Evolutionary conservation across 2,113 vertebrate genomes (phyloP).

Genomic region (Rhea pennata): DNA sequence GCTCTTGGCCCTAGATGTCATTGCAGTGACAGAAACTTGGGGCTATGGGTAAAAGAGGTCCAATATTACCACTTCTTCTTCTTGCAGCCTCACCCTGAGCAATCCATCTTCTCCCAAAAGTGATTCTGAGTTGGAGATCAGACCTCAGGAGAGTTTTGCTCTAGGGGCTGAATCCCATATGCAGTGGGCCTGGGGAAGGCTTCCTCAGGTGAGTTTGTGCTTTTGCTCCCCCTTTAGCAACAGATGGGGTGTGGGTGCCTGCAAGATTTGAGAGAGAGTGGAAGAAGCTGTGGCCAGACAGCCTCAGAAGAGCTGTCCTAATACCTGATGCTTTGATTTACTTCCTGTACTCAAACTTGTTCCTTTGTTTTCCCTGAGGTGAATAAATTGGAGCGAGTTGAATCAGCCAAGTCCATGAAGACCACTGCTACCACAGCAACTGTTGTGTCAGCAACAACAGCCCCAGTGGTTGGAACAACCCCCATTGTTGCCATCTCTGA

Average conservation of each 20-base stretch:
- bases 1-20: background rate
- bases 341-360: background rate
- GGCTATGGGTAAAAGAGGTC: background rate
- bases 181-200: conserved; percentile 93
- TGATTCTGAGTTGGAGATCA: conserved; percentile 91
- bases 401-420: background rate
- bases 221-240: background rate
- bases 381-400: conserved; percentile 26
- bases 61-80: background rate
- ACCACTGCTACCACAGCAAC: background rate
- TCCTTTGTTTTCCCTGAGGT: conserved; percentile 56
- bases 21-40: background rate
- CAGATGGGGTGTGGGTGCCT: background rate
- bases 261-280: background rate
- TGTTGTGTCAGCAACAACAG: rapidly evolving
- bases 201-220: conserved; percentile 83
- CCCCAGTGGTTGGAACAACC: background rate
- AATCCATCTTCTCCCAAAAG: conserved; percentile 83
- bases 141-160: conserved; percentile 65
- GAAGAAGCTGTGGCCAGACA: background rate
- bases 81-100: conserved; percentile 65
- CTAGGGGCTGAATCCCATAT: conserved; percentile 77
- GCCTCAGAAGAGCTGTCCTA: background rate
- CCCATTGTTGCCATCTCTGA: background rate
- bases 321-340: background rate